Evolutionary conservation across 2,888 invertebrate species (phyloP).

Genomic region (Gymnosoma rotundatum): DNA sequence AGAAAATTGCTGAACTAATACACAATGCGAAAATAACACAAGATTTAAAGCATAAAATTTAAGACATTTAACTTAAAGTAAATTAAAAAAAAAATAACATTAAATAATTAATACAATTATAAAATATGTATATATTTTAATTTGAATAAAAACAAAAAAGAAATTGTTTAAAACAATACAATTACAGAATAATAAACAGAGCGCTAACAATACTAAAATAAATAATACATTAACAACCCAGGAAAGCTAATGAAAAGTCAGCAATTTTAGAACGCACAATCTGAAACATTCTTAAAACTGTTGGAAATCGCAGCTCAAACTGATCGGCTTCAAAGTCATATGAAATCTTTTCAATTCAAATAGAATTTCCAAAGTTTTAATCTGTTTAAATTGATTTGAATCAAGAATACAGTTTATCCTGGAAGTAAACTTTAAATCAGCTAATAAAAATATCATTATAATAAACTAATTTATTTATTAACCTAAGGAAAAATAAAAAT

Average conservation of each 20-base stretch:
- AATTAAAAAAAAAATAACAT: constrained; percentile 64
- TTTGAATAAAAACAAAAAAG: constrained; percentile 43
- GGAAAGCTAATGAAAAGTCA: not conserved
- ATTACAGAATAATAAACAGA: constrained; percentile 25
- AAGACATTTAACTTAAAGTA: constrained; percentile 71
- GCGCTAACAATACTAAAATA: constrained; percentile 46
- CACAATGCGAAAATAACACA: constrained; percentile 1
- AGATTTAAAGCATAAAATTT: constrained; percentile 42
- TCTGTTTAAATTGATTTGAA: not conserved
- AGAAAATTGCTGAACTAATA: constrained; percentile 54
- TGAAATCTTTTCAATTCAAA: too few relatives aligned
- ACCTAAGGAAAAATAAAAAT: constrained; percentile 64
- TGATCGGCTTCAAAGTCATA: too few relatives aligned
- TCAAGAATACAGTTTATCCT: not conserved
- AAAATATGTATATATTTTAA: constrained; percentile 72
- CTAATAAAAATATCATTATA: constrained; percentile 50
- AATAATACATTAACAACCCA: constrained; percentile 20
- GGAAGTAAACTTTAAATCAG: constrained; percentile 34
- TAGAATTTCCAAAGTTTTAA: too few relatives aligned
- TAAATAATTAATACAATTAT: constrained; percentile 30
- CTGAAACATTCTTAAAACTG: too few relatives aligned
- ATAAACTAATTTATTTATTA: constrained; percentile 70
- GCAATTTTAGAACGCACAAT: not conserved
- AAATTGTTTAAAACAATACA: constrained; percentile 55
- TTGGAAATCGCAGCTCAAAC: too few relatives aligned